These are phyloP conservation scores for Cerastis leucographa DNA, from an alignment of 2,888 invertebrate species.

Conservation along the genomic window DNA sequence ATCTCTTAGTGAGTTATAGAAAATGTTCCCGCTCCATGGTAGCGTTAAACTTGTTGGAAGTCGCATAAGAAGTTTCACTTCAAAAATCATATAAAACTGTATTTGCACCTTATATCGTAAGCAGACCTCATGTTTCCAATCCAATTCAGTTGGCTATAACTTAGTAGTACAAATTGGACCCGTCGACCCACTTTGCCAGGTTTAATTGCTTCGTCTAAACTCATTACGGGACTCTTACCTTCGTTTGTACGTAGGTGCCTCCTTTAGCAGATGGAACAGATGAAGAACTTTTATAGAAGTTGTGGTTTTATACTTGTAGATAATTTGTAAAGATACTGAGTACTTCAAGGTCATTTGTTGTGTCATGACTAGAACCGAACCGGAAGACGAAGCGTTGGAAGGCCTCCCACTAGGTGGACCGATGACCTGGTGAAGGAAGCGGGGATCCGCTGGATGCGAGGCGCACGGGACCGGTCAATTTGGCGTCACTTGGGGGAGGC, in stretches of 20 bases:
- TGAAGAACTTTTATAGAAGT: constrained; percentile 21
- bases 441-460: too few relatives aligned
- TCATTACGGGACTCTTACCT: constrained; percentile 69
- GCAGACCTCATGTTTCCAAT: constrained; percentile 58
- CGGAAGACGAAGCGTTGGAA: too few relatives aligned
- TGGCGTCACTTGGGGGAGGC: too few relatives aligned
- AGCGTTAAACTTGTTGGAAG: too few relatives aligned
- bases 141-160: constrained; percentile 68
- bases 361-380: too few relatives aligned
- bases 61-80: too few relatives aligned
- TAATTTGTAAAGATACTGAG: neutral
- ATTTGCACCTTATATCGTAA: constrained; percentile 27
- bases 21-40: too few relatives aligned
- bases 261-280: constrained; percentile 12
- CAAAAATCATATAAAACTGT: neutral
- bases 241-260: constrained; percentile 32
- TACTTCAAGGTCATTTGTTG: neutral
- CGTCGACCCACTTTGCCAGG: constrained; percentile 71
- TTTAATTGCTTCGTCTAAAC: constrained; percentile 77
- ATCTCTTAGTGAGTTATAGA: too few relatives aligned
- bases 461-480: too few relatives aligned
- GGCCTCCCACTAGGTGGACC: too few relatives aligned
- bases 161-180: constrained; percentile 74
- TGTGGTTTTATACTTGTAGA: constrained; percentile 5
- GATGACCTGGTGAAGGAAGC: too few relatives aligned